Conservation (phyloP, 2,888 invertebrate genomes). For the Eristalis tenax region DNA sequence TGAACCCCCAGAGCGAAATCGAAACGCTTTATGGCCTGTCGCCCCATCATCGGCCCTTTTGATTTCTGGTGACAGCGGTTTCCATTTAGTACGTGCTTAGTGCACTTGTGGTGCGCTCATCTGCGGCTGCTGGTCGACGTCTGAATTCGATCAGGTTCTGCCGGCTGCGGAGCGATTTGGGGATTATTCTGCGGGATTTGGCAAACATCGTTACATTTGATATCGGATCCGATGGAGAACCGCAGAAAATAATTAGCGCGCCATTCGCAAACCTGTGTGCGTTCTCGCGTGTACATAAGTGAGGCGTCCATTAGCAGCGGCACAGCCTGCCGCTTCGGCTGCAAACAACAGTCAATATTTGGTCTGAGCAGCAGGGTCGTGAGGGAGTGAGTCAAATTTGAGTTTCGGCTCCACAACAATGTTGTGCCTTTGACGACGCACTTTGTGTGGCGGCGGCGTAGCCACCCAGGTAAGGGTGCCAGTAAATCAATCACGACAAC, state of each 20-base stretch:
- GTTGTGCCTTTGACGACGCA: neutral
- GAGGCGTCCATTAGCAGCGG: neutral
- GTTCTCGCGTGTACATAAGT: neutral
- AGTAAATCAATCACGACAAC: conserved; percentile 49
- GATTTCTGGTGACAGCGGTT: neutral
- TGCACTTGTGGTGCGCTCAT: neutral
- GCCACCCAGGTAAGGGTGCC: neutral
- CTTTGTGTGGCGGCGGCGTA: neutral
- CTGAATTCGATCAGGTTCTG: neutral
- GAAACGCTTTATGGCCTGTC: conserved; percentile 13
- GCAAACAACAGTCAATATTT: conserved; percentile 46
- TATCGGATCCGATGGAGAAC: neutral
- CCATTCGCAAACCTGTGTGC: neutral
- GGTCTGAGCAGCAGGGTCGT: conserved; percentile 27
- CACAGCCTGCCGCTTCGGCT: neutral
- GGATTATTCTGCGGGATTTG: neutral
- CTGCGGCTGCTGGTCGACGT: neutral
- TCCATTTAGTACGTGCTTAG: neutral
- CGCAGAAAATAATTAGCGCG: conserved; percentile 1
- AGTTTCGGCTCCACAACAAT: neutral
- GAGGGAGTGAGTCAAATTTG: conserved; percentile 21
- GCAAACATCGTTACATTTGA: neutral
- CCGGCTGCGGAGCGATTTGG: neutral
- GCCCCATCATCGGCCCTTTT: neutral
- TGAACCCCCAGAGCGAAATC: conserved; percentile 22